Evolutionary conservation across 2,888 invertebrate genomes (phyloP).

Genomic region (Callinectes sapidus): DNA sequence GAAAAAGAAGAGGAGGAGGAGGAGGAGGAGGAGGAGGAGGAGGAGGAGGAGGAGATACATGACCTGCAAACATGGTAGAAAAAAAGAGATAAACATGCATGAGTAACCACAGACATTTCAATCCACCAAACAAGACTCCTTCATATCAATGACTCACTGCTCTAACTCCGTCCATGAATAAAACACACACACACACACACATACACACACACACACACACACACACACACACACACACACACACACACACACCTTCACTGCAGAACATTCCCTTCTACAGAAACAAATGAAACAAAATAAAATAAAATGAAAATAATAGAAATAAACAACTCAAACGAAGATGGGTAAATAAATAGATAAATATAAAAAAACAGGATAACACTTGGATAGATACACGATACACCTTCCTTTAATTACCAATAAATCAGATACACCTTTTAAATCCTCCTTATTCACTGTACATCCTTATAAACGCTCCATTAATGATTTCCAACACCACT

Average conservation of each 20-base stretch:
- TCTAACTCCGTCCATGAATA: neutral
- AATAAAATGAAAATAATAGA: neutral
- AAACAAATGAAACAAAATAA: no score
- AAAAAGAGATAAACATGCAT: neutral
- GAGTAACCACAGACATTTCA: constrained; percentile 16
- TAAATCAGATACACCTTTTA: neutral
- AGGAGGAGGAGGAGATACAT: neutral
- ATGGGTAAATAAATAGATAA: no score
- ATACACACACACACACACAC: constrained; percentile 23
- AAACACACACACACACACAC: constrained; percentile 26
- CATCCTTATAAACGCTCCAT: no score
- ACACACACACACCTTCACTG: no score
- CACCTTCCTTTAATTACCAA: neutral
- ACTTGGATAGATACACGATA: neutral
- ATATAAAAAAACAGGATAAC: neutral
- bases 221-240: neutral
- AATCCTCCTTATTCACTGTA: no score
- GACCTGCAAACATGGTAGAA: neutral
- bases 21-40: neutral
- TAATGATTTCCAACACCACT: no score
- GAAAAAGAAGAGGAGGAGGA: neutral
- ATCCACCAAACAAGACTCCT: neutral
- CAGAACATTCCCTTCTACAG: no score
- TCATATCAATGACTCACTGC: neutral
- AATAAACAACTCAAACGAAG: no score